These are phyloP conservation scores for Hylia prasina DNA, from an alignment of 2,113 vertebrate species.

Conservation along the genomic window DNA sequence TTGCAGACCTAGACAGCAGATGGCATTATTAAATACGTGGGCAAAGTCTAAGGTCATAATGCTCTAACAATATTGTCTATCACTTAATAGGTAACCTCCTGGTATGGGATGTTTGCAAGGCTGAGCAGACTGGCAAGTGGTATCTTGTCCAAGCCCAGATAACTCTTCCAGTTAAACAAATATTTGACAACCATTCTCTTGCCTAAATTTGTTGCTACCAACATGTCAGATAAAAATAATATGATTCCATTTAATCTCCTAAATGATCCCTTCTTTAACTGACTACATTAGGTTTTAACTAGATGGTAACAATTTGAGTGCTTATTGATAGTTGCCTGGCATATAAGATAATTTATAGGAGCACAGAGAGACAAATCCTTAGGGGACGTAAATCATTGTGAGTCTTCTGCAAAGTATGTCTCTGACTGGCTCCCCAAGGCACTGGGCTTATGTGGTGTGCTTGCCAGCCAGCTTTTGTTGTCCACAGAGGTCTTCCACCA, in stretches of 20 bases:
- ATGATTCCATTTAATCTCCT: neutral
- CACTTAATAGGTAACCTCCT: slow-evolving; percentile 56
- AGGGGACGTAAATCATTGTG: neutral
- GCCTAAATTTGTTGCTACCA: slow-evolving; percentile 34
- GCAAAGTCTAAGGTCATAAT: slow-evolving; percentile 67
- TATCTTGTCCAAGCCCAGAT: neutral
- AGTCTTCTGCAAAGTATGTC: neutral
- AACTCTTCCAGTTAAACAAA: slow-evolving; percentile 37
- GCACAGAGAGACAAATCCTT: neutral
- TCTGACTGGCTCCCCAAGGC: neutral
- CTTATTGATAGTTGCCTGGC: neutral
- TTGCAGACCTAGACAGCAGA: slow-evolving; percentile 52
- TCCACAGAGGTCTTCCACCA: neutral
- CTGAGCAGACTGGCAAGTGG: neutral
- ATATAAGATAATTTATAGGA: neutral
- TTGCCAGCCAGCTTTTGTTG: neutral
- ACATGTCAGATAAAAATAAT: neutral
- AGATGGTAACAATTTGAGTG: neutral
- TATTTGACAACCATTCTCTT: slow-evolving; percentile 40
- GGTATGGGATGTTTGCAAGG: slow-evolving; percentile 14
- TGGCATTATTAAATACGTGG: slow-evolving; percentile 68
- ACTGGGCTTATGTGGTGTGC: neutral
- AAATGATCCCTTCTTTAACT: neutral
- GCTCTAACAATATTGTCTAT: slow-evolving; percentile 59
- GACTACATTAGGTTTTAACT: neutral